Evolutionary conservation across 30 jellyfish, hydroid and myxozoan species (phyloP), one percentile per base, ranked within the genome.

Genomic region (Catostylus mosaicus): DNA sequence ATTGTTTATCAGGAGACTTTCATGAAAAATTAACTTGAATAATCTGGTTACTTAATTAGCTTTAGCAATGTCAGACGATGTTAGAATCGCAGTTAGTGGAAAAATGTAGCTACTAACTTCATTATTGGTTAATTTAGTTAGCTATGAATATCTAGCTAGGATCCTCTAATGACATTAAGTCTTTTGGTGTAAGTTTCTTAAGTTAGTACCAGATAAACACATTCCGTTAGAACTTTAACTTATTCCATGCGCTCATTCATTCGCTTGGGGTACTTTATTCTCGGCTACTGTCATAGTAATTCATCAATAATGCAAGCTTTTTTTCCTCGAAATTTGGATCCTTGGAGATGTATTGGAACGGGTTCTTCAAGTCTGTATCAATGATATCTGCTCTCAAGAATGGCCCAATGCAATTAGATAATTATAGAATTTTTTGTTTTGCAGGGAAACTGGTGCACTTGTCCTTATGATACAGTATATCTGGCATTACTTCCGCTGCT

Each of bases 21-120:
- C 38, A 6, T n/a, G 38, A 27, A 23, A 59, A 27, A 59, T 23
- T 23, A 59, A 27, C 71, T 22, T 59, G 12, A 27, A 27, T 59
- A 59, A 59, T 59, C 71, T 59, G 38, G 71, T 59, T 59, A 59
- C 40, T 6, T 59, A 59, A 59, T 59, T 59, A 59, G 71, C 38
- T 59, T 59, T 59, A 59, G 71, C 71, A 20, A 59, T 16, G n/a
- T 59, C 71, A 59, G 71, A 59, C 71, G 71, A 59, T 23, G 71
- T 59, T 59, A 59, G 71, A 59, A 59, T 12, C 24, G 71, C 40
- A 59, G 71, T 22, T 59, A 9, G 71, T 23, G 37, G 40, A 59
- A 59, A 59, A 59, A 59, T 59, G 71, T 59, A 59, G 38, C 71
- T 59, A 59, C 71, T 59, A 59, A 59, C 71, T 12, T 22, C 71